Evolutionary conservation across 2,113 vertebrate species (phyloP), one percentile per base, ranked within the genome.

Genomic region (Caranx ignobilis): DNA sequence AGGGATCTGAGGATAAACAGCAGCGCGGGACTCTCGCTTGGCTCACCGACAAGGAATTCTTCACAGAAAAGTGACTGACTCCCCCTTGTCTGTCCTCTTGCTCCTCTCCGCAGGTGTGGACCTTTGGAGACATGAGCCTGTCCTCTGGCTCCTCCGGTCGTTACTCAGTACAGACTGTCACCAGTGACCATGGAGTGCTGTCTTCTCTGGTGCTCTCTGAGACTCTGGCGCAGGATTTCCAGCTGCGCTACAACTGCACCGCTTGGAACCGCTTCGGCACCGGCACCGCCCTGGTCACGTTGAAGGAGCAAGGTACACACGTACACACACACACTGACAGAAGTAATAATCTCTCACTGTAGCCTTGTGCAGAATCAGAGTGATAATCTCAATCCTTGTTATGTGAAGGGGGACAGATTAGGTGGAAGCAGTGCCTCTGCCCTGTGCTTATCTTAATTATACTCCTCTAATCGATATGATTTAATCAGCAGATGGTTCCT

Each of bases 261-360:
- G 97, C 97, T 2, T 96, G 95, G 88, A 98, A 98, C 91, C 95
- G 95, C 34, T 95, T 97, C 11, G 97, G 97, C 3, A 95, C 95
- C 0, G 95, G 90, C 74, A 94, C 95, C 0, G 92, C 93, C 19
- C 73, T 94, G 75, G 86, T 97, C 91, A 96, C 82, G 0, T 92
- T 98, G 82, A 94, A 93, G 39, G 96, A 96, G 59, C 95, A 95
- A 96, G 96, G 97, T 98, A 85, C 73, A 82, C 26, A 26, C 26
- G 26, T 26, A 26, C 26, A 26, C 26, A 26, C 26, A 26, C 26
- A 26, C 3, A 71, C 37, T 1, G 43, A 43, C 65, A 8, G 18
- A 55, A 11, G 57, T 64, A 26, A 57, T 65, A 60, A 56, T 71
- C 63, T 26, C 52, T 50, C 55, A 35, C 5, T 21, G 37, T 61